Conservation (phyloP, 2,797 vertebrate genomes). For the Dipus sagitta region DNA sequence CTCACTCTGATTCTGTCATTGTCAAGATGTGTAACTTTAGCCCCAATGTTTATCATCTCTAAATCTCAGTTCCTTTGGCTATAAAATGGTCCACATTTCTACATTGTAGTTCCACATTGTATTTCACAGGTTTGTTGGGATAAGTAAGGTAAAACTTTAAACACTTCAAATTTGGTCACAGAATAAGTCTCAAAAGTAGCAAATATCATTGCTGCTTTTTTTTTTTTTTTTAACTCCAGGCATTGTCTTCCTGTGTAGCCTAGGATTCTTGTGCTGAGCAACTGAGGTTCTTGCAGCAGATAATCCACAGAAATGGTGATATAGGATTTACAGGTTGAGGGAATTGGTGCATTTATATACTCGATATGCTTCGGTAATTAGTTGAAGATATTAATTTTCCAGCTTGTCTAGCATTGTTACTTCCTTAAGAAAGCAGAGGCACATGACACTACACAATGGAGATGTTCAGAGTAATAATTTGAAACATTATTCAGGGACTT, state of each 20-base stretch:
- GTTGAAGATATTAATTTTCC: not conserved
- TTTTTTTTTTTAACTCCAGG: not conserved
- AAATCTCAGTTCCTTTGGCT: not conserved
- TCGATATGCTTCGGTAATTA: not conserved
- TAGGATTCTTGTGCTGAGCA: not conserved
- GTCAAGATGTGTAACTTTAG: not conserved
- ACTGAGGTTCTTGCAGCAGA: not conserved
- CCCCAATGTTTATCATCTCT: not conserved
- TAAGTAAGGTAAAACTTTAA: not conserved
- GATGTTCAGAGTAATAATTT: not conserved
- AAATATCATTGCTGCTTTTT: not conserved
- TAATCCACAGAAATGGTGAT: not conserved
- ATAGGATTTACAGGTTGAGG: accelerated
- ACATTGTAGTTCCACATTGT: not conserved
- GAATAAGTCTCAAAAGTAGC: not conserved
- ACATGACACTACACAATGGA: not conserved
- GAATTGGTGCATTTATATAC: not conserved
- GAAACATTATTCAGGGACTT: not conserved
- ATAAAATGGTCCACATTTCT: not conserved
- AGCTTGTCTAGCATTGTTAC: not conserved
- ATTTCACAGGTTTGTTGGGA: not conserved
- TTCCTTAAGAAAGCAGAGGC: not conserved
- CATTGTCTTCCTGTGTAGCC: not conserved
- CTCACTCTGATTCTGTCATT: not conserved
- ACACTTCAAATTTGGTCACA: not conserved